These are phyloP conservation scores for Equus przewalskii DNA, from an alignment of 2,113 vertebrate genomes.

Conservation along the genomic window DNA sequence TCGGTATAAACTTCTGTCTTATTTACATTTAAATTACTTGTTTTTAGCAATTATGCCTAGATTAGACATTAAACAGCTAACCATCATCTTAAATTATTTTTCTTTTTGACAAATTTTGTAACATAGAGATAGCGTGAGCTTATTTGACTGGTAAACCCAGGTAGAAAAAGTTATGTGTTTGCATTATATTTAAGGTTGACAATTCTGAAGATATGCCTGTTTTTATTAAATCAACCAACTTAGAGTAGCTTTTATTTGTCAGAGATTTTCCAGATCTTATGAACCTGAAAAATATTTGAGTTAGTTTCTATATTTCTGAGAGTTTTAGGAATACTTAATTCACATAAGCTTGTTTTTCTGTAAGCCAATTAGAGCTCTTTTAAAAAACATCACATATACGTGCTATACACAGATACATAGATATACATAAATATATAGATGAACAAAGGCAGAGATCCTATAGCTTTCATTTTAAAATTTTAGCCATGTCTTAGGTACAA, in stretches of 20 bases:
- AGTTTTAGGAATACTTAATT: not conserved
- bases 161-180: not conserved
- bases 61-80: not conserved
- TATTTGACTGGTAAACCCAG: not conserved
- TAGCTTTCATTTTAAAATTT: not conserved
- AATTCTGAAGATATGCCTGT: not conserved
- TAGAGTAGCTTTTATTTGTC: not conserved
- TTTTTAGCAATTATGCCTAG: not conserved
- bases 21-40: not conserved
- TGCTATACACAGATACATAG: not conserved
- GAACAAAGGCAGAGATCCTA: not conserved
- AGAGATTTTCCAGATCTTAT: not conserved
- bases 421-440: not conserved
- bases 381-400: not conserved
- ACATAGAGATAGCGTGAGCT: not conserved
- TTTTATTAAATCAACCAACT: not conserved
- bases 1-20: too few species aligned
- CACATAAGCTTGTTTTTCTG: not conserved
- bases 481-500: not conserved
- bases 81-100: not conserved
- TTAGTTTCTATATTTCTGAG: not conserved
- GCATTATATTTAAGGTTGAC: not conserved
- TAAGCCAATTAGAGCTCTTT: not conserved
- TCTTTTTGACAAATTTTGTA: not conserved
- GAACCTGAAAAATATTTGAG: not conserved